Evolutionary conservation across 2,888 invertebrate genomes (phyloP), one percentile per base, ranked within the genome.

Genomic region (Pomacea canaliculata): DNA sequence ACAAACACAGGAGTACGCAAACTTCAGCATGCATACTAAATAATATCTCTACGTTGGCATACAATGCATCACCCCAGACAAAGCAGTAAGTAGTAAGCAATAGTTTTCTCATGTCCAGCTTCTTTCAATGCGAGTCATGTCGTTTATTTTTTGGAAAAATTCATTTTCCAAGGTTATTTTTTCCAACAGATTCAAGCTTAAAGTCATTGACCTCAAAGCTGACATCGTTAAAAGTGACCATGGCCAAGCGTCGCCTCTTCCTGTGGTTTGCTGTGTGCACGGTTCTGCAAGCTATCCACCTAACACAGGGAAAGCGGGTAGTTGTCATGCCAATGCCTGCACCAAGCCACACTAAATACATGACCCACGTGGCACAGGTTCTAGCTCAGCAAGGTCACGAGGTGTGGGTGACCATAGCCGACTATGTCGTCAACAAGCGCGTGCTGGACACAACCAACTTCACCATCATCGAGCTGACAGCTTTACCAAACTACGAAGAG

Each of bases 371-470:
- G 12, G 77, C 63, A 1, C 51, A 67, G 8, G 70, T 73, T 0
- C 70, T 79, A 1, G 56, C 70, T 7, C 68, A 63, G 2, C 62
- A 72, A 19, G 72, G 73, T 2, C 79, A 79, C 68, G 51, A 63
- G 63, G 74, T 74, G 60, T 74, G 74, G 74, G 27, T 69, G 27
- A 74, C 69, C 27, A 60, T 74, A n/a, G 69, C 74, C 9, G 27
- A 60, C 19, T 59, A 69, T 69, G 19, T 74, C 27, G 69, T 69
- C 5, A 62, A 62, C 23, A 46, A 19, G 27, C 62, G 49, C 4
- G n/a, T 46, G 68, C 62, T 48, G 74, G 63, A 69, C 69, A 62
- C 51, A 23, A 37, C 59, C 10, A 63, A 74, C 48, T 56, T 56
- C 8, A 56, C 51, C 8, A 8, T 56, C 8, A 56, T 74, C 3